Conservation (phyloP, 1,140 invertebrate species). For the Hypsibius dujardini region DNA sequence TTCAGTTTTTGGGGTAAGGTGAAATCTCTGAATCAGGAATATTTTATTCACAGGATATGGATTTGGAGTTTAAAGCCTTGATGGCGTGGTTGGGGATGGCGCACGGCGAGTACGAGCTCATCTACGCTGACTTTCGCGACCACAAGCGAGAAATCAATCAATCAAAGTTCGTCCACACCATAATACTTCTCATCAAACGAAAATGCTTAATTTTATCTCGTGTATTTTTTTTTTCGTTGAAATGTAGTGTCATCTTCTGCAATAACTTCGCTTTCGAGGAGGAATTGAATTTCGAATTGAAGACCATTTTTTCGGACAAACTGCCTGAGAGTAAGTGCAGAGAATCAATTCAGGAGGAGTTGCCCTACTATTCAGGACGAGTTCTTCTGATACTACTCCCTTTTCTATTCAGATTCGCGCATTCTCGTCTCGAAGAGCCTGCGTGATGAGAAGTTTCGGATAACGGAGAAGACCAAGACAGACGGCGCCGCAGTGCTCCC, state of each 20-base stretch:
- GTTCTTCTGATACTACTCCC: background rate
- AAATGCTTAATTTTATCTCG: no score
- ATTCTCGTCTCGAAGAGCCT: slow-evolving; percentile 15
- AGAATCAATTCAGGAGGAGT: background rate
- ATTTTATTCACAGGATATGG: slow-evolving; percentile 51
- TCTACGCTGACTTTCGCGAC: slow-evolving; percentile 18
- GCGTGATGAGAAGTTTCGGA: background rate
- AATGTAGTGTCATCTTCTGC: slow-evolving; percentile 14
- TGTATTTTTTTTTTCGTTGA: background rate
- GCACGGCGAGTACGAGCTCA: slow-evolving; percentile 48
- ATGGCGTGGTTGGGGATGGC: slow-evolving; percentile 90
- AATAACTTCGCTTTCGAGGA: slow-evolving; percentile 16
- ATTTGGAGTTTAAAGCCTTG: slow-evolving; percentile 70
- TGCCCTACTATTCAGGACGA: background rate
- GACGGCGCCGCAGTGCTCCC: background rate
- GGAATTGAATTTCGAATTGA: slow-evolving; percentile 8
- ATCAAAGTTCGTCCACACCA: background rate
- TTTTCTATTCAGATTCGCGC: background rate
- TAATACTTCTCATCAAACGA: no score
- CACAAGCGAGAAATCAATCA: background rate
- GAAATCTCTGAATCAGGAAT: slow-evolving; percentile 15
- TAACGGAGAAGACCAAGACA: background rate
- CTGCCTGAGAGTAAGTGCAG: slow-evolving; percentile 10
- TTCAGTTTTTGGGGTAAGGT: slow-evolving; percentile 11
- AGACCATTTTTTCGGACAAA: slow-evolving; percentile 7